Percentiles rank a stretch among this genome's conserved stretches.
Conservation (phyloP, 2,888 invertebrate species). For the Oscheius sp. region DNA sequence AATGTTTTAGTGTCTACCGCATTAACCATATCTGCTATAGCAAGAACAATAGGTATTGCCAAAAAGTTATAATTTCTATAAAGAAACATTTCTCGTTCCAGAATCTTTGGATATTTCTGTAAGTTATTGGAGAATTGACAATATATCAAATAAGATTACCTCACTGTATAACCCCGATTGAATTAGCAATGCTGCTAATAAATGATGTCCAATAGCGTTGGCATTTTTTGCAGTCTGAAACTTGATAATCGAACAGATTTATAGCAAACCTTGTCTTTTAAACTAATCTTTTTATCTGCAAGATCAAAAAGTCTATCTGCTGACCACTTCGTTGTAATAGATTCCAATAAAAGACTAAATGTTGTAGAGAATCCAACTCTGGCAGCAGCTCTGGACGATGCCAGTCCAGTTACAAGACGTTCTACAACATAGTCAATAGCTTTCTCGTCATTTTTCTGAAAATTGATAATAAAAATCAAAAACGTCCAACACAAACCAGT, state of each 20-base stretch:
- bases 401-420: constrained; percentile 46
- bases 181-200: constrained; percentile 34
- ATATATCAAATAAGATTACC: too few relatives aligned
- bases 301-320: constrained; percentile 39
- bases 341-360: constrained; percentile 30
- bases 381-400: constrained; percentile 50
- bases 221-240: constrained; percentile 38
- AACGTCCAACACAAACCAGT: constrained; percentile 31
- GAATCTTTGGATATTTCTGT: constrained; percentile 31
- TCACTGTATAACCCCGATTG: constrained; percentile 28
- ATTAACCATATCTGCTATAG: constrained; percentile 33
- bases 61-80: constrained; percentile 35
- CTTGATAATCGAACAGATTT: neutral
- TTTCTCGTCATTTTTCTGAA: constrained; percentile 34
- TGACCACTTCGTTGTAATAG: constrained; percentile 36
- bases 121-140: too few relatives aligned
- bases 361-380: constrained; percentile 44
- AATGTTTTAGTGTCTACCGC: constrained; percentile 36
- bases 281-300: constrained; percentile 49
- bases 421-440: constrained; percentile 42
- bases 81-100: constrained; percentile 39
- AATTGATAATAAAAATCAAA: neutral
- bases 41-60: constrained; percentile 35
- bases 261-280: constrained; percentile 24
- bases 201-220: constrained; percentile 48